Base-by-base conservation (phyloP, 2,797 vertebrate genomes). In the Crypturellus tataupa region DNA sequence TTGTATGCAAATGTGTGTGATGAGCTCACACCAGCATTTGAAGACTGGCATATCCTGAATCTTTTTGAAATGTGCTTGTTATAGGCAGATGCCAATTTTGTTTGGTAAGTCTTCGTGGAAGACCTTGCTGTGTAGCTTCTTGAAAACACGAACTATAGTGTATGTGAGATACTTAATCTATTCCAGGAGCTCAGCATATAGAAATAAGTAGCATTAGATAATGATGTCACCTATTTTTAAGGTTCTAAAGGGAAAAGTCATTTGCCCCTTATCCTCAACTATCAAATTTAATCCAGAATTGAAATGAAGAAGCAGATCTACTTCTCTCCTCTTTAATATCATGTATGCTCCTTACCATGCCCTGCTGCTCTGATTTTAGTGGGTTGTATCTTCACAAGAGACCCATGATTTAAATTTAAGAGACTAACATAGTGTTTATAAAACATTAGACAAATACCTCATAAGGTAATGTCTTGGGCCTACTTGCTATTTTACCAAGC, bases 241-340 rank as follows among this genome's bases (percentile, higher is more conserved):
- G 40, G n/a, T 14, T 51, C 5, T 40, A 80, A 81, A 59, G 65
- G 40, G n/a, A 23, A 77, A 82, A 89, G 58, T 44, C 39, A 24
- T n/a, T 40, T 17, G 29, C 6, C 37, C 27, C 11, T 65, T 10
- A 1, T 16, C 18, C 25, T 80, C 44, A 8, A 2, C 0, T 7
- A 5, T 8, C 2, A 5, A 40, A 35, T 46, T 55, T 65, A 72
- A 20, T 58, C n/a, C 59, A 3, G 13, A 55, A 80, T 27, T 65
- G 23, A 49, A 63, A 39, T 25, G 20, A 37, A 33, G 64, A 29
- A 27, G 33, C 27, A 16, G 25, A 39, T 40, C 59, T 60, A 14
- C 35, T 51, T 62, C 25, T 42, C 27, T 78, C 6, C 31, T 25
- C 37, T 31, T 2, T 0, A 20, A 24, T 12, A 16, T 47, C 1